Evolutionary conservation across 2,888 invertebrate genomes (phyloP).

Genomic region (Watsonalla binaria): DNA sequence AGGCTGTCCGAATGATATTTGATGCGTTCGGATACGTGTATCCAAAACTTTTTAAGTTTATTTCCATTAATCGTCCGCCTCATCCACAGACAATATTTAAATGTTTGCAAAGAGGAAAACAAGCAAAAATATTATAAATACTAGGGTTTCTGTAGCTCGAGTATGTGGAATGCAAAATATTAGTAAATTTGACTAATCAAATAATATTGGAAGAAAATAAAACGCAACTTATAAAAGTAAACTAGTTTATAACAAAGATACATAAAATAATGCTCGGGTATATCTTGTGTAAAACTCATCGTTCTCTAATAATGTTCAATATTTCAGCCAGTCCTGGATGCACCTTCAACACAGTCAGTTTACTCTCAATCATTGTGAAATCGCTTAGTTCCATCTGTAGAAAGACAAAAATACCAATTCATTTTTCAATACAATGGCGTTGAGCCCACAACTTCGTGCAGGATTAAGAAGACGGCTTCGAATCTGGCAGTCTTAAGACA

Average conservation of each 20-base stretch:
- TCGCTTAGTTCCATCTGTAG: conserved; percentile 83
- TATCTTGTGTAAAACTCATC: conserved; percentile 30
- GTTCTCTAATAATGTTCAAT: conserved; percentile 64
- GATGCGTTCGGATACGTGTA: not conserved
- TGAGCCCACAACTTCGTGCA: too few relatives aligned
- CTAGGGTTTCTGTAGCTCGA: too few relatives aligned
- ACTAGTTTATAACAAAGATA: conserved; percentile 1
- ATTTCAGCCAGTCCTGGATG: conserved; percentile 67
- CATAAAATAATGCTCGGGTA: not conserved
- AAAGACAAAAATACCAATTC: conserved; percentile 10
- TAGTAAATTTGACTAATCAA: too few relatives aligned
- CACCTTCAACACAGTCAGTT: conserved; percentile 71
- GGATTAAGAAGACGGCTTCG: too few relatives aligned
- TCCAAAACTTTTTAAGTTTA: not conserved
- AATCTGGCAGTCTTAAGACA: too few relatives aligned
- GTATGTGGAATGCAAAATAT: too few relatives aligned
- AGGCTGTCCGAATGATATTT: too few relatives aligned
- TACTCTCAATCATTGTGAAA: conserved; percentile 81
- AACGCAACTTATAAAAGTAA: not conserved
- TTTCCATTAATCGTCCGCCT: not conserved
- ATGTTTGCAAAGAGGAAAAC: not conserved
- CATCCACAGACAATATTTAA: too few relatives aligned
- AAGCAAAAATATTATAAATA: too few relatives aligned
- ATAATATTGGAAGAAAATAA: too few relatives aligned
- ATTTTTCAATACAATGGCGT: not conserved